Evolutionary conservation across 2,113 vertebrate species (phyloP).

Genomic region (Datnioides undecimradiatus): DNA sequence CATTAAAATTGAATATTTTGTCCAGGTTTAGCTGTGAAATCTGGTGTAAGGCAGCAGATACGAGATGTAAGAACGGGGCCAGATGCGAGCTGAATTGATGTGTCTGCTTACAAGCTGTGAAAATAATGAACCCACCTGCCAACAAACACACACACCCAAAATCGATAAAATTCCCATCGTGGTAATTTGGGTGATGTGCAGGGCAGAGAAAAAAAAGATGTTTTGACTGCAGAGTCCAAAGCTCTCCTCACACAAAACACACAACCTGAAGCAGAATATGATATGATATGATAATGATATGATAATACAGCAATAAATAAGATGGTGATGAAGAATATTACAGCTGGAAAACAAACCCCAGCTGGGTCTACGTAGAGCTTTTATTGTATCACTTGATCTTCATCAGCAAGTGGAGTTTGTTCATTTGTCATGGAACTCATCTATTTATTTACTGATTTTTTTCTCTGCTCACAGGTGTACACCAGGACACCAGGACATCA

Average conservation of each 20-base stretch:
- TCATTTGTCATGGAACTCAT: background rate
- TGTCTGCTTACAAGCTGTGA: slow-evolving; percentile 3
- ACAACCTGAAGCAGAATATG: background rate
- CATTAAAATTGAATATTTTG: background rate
- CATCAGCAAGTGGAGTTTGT: background rate
- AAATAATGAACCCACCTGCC: slow-evolving; percentile 11
- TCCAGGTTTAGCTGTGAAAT: background rate
- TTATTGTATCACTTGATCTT: background rate
- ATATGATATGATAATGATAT: background rate
- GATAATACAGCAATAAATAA: background rate
- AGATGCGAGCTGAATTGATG: background rate
- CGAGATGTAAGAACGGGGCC: background rate
- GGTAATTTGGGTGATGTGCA: slow-evolving; percentile 5
- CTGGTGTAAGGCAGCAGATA: background rate
- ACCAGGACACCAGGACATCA: background rate
- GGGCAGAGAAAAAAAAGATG: background rate
- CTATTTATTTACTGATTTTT: too few species aligned
- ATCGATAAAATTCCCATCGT: background rate
- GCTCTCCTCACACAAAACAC: background rate
- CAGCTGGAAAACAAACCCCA: background rate
- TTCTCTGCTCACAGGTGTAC: background rate
- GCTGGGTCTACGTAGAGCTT: background rate
- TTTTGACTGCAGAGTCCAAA: background rate
- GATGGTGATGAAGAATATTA: background rate
- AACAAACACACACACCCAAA: background rate